Conservation (phyloP, 1,140 invertebrate genomes). For the Brachionus manjavacas region DNA sequence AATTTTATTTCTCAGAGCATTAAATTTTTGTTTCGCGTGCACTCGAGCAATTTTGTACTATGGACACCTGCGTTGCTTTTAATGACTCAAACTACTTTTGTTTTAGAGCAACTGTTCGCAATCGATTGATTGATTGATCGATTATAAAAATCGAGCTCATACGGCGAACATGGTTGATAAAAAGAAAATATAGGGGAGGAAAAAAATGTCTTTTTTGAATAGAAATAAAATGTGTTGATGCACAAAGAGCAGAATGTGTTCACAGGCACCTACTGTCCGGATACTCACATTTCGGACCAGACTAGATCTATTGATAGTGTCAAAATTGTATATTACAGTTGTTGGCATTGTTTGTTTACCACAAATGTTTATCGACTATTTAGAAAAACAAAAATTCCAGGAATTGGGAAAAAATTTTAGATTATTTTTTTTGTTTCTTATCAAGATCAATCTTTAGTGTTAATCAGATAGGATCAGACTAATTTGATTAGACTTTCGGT, state of each 20-base stretch:
- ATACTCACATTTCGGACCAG: not conserved
- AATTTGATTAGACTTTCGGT: not conserved
- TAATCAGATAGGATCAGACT: not conserved
- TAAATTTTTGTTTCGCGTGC: constrained; percentile 12
- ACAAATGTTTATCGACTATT: not conserved
- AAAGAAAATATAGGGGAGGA: not conserved
- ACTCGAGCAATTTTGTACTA: not conserved
- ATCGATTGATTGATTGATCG: constrained; percentile 17
- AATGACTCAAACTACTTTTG: not conserved
- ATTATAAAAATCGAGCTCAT: not conserved
- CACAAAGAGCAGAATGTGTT: not conserved
- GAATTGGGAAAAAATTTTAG: not conserved
- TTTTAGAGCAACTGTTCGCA: not conserved
- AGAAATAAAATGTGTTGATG: not conserved
- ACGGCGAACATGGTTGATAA: not conserved
- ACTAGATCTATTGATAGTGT: not conserved
- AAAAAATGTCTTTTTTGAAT: not conserved
- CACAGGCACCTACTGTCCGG: not conserved
- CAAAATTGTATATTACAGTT: not conserved
- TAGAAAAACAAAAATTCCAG: not conserved
- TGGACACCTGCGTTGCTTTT: constrained; percentile 24
- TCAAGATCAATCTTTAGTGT: not conserved
- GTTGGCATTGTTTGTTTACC: not conserved
- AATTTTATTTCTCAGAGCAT: not conserved
- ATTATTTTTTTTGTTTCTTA: not conserved